Conservation (phyloP, 2,888 invertebrate genomes). For the Gasteruption jaculator region DNA sequence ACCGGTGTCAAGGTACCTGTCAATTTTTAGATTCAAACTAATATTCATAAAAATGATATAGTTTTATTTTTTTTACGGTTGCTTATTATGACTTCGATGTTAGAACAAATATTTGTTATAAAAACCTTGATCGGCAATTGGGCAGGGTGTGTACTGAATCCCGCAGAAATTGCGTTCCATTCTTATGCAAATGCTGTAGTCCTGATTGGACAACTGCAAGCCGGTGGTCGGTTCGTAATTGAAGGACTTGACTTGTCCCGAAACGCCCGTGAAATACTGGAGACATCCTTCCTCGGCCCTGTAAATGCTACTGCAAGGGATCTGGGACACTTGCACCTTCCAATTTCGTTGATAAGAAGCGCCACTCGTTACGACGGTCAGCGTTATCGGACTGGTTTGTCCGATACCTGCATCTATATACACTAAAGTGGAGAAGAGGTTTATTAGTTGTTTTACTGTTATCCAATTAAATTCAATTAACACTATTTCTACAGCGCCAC, state of each 20-base stretch:
- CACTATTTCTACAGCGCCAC: no score
- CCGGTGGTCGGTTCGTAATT: conserved; percentile 77
- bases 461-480: no score
- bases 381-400: conserved; percentile 70
- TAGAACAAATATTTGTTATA: background rate
- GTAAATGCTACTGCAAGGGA: conserved; percentile 70
- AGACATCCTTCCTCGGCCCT: conserved; percentile 73
- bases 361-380: conserved; percentile 79
- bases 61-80: no score
- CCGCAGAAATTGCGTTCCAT: conserved; percentile 85
- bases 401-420: conserved; percentile 78
- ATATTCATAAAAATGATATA: no score
- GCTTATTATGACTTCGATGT: no score
- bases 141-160: conserved; percentile 75
- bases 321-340: conserved; percentile 78
- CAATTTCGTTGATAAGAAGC: conserved; percentile 69
- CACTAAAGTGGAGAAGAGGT: conserved; percentile 55
- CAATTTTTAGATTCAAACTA: no score
- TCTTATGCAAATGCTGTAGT: conserved; percentile 81
- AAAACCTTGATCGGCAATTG: conserved; percentile 64
- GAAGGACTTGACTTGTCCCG: conserved; percentile 77
- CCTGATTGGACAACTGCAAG: conserved; percentile 80
- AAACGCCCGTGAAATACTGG: conserved; percentile 76
- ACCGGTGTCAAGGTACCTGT: no score
- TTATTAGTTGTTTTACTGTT: no score